Evolutionary conservation across 2,888 invertebrate species (phyloP).

Genomic region (Himalopsyche japonica): DNA sequence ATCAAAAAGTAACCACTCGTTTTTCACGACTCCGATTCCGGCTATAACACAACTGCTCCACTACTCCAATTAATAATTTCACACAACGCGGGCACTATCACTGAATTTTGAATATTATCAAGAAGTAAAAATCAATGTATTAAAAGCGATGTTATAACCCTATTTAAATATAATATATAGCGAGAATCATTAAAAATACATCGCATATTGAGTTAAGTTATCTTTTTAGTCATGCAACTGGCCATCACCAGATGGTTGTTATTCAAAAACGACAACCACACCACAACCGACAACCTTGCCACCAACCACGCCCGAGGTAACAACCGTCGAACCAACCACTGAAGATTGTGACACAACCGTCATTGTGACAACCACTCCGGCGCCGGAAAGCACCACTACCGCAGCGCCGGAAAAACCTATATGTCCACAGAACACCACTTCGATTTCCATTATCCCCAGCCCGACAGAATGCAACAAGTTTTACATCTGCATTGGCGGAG

Average conservation of each 20-base stretch:
- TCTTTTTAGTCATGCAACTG: slow-evolving; percentile 7
- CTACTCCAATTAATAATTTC: too few relatives aligned
- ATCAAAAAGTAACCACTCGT: too few relatives aligned
- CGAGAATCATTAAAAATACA: too few relatives aligned
- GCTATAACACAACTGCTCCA: too few relatives aligned
- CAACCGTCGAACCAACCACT: neutral
- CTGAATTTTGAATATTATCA: too few relatives aligned
- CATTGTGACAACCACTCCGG: neutral
- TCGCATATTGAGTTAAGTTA: neutral
- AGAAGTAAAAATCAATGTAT: too few relatives aligned
- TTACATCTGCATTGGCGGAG: neutral
- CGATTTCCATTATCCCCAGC: neutral
- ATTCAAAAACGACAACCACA: neutral
- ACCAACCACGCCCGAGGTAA: neutral
- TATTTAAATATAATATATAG: too few relatives aligned
- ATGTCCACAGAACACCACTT: neutral
- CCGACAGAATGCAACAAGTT: neutral
- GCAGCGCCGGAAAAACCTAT: neutral
- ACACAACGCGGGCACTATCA: too few relatives aligned
- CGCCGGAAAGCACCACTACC: neutral
- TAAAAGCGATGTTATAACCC: too few relatives aligned
- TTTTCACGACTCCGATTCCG: too few relatives aligned
- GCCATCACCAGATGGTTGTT: neutral
- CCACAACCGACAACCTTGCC: neutral
- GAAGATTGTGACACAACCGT: neutral